A percentile compares a stretch with the other conserved stretches of the same genome.
Conservation (phyloP, 2,113 vertebrate genomes). For the Atractosteus spatula region DNA sequence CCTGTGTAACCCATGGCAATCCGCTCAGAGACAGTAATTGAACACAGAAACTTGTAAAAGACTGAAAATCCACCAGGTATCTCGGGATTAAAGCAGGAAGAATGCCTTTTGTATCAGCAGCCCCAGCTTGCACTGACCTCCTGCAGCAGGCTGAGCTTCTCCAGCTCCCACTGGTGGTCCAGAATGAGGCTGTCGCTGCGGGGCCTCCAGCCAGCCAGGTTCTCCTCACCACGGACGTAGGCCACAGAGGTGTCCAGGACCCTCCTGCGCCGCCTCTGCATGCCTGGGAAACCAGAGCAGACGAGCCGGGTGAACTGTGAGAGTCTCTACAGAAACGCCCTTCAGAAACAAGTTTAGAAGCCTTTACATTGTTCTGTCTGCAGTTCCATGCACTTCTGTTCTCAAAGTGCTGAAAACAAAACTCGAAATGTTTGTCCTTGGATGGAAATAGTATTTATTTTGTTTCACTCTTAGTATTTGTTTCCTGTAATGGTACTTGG, state of each 20-base stretch:
- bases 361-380: background rate
- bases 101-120: background rate
- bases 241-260: slow-evolving; percentile 93
- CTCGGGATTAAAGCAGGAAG: background rate
- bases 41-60: too few species aligned
- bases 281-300: slow-evolving; percentile 62
- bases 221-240: slow-evolving; percentile 92
- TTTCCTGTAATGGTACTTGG: too few species aligned
- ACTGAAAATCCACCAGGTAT: too few species aligned
- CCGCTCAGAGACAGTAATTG: too few species aligned
- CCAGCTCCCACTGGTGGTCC: slow-evolving; percentile 96
- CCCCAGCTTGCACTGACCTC: slow-evolving; percentile 63
- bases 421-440: too few species aligned
- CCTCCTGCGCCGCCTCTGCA: slow-evolving; percentile 89
- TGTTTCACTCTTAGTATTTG: too few species aligned
- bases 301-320: background rate
- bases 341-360: background rate
- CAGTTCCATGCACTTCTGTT: background rate
- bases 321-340: background rate
- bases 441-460: too few species aligned
- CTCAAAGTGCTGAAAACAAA: background rate
- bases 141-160: slow-evolving; percentile 93
- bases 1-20: too few species aligned
- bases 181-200: slow-evolving; percentile 96
- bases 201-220: slow-evolving; percentile 94